Conservation (phyloP, 2,113 vertebrate species). For the Actinemys pallida region DNA sequence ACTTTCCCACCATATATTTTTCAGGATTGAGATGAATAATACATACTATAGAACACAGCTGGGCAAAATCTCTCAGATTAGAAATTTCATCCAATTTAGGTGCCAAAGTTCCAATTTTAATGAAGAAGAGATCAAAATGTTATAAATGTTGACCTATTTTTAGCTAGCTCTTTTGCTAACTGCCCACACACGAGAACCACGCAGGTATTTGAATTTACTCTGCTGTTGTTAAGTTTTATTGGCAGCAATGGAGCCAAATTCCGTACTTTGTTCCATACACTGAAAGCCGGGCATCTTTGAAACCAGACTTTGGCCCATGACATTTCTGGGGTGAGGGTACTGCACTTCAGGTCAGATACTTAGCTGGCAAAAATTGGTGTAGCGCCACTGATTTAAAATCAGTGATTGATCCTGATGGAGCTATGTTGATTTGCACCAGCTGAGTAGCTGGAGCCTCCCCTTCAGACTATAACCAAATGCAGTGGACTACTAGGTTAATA, state of each 20-base stretch:
- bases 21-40: neutral
- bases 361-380: accelerated
- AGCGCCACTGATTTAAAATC: accelerated
- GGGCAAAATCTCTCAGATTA: neutral
- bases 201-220: neutral
- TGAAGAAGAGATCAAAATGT: neutral
- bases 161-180: neutral
- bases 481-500: neutral
- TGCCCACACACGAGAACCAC: neutral
- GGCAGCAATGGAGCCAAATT: neutral
- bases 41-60: neutral
- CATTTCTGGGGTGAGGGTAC: neutral
- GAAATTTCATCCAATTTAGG: neutral
- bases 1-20: neutral
- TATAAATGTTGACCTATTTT: neutral
- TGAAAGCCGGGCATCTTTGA: neutral
- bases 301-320: neutral
- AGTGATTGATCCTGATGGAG: neutral
- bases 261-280: neutral
- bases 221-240: neutral
- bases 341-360: neutral
- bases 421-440: neutral
- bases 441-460: neutral
- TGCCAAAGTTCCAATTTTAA: neutral
- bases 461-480: neutral